These are phyloP conservation scores for Catocala nupta DNA, from an alignment of 2,888 invertebrate genomes.

Conservation along the genomic window DNA sequence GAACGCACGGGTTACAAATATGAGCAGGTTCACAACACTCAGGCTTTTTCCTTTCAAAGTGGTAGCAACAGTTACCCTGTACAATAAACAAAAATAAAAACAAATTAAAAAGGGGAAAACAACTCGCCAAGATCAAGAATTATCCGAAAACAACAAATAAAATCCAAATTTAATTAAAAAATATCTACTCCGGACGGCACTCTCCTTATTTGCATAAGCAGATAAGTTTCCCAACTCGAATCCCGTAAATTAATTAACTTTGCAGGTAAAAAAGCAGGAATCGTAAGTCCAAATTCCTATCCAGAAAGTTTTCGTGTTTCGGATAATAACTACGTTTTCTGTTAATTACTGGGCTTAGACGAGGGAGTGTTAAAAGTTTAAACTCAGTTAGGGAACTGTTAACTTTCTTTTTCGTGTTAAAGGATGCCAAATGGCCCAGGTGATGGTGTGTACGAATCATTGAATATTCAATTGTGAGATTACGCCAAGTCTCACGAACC, in stretches of 20 bases:
- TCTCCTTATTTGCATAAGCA: constrained; percentile 76
- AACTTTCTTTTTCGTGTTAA: constrained; percentile 40
- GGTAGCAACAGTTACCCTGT: constrained; percentile 77
- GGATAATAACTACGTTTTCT: constrained; percentile 71
- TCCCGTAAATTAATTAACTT: constrained; percentile 80
- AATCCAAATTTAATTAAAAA: constrained; percentile 44
- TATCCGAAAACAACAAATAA: constrained; percentile 30
- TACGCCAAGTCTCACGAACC: constrained; percentile 19
- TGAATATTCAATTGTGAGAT: constrained; percentile 44
- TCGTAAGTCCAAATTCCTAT: constrained; percentile 68
- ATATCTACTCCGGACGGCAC: constrained; percentile 50
- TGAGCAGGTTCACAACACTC: not conserved
- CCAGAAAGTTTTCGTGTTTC: constrained; percentile 72
- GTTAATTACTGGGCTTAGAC: constrained; percentile 73
- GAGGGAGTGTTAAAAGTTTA: constrained; percentile 64
- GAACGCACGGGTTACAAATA: constrained; percentile 34
- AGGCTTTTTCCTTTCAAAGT: constrained; percentile 68
- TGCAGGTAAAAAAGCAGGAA: constrained; percentile 73
- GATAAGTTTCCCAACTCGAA: constrained; percentile 71
- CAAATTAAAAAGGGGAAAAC: constrained; percentile 27
- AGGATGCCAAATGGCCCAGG: constrained; percentile 41
- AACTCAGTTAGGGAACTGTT: constrained; percentile 58
- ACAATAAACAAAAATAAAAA: constrained; percentile 46
- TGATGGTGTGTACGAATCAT: constrained; percentile 34
- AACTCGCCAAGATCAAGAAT: constrained; percentile 23